Evolutionary conservation across 2,113 vertebrate species (phyloP), one percentile per base, ranked within the genome.

Genomic region (Podarcis raffonei): DNA sequence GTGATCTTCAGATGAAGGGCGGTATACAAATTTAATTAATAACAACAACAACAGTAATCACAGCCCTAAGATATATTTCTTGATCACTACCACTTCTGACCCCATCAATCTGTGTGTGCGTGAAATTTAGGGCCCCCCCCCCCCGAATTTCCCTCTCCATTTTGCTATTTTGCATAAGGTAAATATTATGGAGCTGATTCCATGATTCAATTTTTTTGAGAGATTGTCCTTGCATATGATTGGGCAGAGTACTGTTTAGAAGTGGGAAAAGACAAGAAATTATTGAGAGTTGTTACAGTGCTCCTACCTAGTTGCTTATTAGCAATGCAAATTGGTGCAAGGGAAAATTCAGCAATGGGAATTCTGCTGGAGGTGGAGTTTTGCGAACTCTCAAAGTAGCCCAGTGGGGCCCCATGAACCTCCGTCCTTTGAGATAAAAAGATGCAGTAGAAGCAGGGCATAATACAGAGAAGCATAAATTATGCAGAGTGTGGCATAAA

Each of bases 391-490:
- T 88, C 12, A 77, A 81, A 88, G 89, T 0, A 86, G 0, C 1
- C 74, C 65, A 89, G 91, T 78, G 74, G 87, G 62, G 78, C 77
- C 25, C 0, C 71, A 8, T 82, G 89, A 90, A 91, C 88, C 59
- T 35, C 0, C 35, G 82, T 94, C 84, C 84, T 81, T 69, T 93
- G 53, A 90, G 89, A 82, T 85, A 68, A 69, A 90, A 53, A 90
- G 42, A 59, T 62, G 9, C 83, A 57, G 82, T 95, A 30, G 30
- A 81, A 71, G 72, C 86, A 82, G 82, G 77, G 2, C 74, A 9
- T 93, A 83, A 92, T 84, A 86, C 69, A 91, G 59, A 89, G 91
- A 88, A 85, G 53, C 57, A 8, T 91, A 91, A 94, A 94, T 95
- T 87, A 90, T 77, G 72, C 88, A 84, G 84, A 93, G 81, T 37